phyloP scores from a whole-genome alignment of 2,113 vertebrate species.

The Apteryx owenii region DNA sequence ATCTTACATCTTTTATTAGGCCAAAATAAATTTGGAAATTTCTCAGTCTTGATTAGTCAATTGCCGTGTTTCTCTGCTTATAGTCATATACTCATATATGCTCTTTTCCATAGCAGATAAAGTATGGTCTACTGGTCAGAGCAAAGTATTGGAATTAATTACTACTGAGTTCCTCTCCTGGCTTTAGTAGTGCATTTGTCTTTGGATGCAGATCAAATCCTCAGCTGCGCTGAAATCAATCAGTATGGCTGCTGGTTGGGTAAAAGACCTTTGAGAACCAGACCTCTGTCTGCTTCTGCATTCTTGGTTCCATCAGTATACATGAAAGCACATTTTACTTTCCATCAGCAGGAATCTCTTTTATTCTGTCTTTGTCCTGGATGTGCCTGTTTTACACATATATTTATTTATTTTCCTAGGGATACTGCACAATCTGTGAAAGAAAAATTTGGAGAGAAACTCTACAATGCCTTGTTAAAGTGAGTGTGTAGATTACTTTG shows the following conservation, averaged over 20 bases:
- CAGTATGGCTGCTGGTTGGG: not conserved
- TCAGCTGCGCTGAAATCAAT: not conserved
- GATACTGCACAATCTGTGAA: constrained; percentile 93
- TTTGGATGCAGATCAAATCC: not conserved
- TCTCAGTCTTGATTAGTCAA: not conserved
- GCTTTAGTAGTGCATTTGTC: not conserved
- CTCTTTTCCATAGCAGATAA: not conserved
- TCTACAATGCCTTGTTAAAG: constrained; percentile 93
- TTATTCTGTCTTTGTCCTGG: not conserved
- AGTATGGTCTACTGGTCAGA: not conserved
- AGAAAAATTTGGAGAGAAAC: constrained; percentile 95
- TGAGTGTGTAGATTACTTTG: constrained; percentile 62
- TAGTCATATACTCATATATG: not conserved
- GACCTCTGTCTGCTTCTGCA: not conserved
- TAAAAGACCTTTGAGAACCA: not conserved
- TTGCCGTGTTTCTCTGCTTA: not conserved
- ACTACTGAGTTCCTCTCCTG: not conserved
- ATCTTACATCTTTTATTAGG: not conserved
- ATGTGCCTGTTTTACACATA: not conserved
- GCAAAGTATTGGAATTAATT: not conserved
- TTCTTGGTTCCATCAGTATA: not conserved
- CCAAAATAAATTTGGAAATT: not conserved
- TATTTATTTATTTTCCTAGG: constrained; percentile 74
- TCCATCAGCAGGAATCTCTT: not conserved
- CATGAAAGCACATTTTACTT: not conserved